Base-by-base conservation (phyloP, 2,113 vertebrate genomes). In the Pollachius pollachius region DNA sequence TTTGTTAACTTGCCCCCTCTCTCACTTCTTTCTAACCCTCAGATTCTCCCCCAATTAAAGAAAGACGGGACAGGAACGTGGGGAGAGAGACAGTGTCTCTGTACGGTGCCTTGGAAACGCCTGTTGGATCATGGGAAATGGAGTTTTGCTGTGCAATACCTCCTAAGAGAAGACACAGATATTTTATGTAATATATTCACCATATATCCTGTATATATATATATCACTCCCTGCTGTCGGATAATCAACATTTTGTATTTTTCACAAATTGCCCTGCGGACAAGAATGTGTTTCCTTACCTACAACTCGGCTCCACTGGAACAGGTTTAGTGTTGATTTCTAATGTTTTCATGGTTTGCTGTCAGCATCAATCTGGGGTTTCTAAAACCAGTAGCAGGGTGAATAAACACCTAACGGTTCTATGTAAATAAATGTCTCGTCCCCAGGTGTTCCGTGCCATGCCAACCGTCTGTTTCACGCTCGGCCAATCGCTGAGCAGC, bases 71-170 rank as follows among this genome's bases (percentile, higher is more conserved):
- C 18, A 1, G 0, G 1, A 25, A 57, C 1, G 18, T 64, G 70
- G 72, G 19, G 57, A 65, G 30, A 52, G 71, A 83, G 84, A 87
- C 83, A 76, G 79, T 73, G 79, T 89, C 66, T 79, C 84, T 25
- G 25, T 48, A 48, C 8, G 41, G 41, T 48, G 41, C 41, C 41
- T 48, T 48, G 41, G 41, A 48, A 9, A 63, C 34, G 62, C 27
- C 64, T 79, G 76, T 72, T 85, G 79, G 61, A 83, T 0, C 68
- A 78, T 65, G 9, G 37, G 69, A 80, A 82, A 65, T 21, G 89
- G 82, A 87, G 81, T 81, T 83, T 87, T 85, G 89, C 89, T 85
- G 89, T 85, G 89, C 89, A 67, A 85, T 66, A 72, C 85, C 85
- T 89, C 84, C 84, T 79, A 13, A 62, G 15, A 23, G 61, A 60